Percentiles rank a stretch among this genome's conserved stretches.
Conservation (phyloP, 2,113 vertebrate species). For the Nothocercus julius region DNA sequence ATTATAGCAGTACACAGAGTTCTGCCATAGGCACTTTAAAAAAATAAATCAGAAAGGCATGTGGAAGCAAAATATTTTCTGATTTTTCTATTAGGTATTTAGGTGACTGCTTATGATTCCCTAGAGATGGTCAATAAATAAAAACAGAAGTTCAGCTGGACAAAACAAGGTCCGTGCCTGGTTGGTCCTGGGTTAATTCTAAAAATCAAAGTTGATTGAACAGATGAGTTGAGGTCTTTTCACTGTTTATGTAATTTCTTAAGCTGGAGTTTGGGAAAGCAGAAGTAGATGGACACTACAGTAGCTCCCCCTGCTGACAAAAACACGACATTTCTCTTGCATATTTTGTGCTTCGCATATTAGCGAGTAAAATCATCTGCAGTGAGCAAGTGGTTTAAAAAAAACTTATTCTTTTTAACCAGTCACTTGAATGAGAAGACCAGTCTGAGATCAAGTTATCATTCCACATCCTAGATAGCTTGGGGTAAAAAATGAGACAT, state of each 20-base stretch:
- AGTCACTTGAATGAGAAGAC: neutral
- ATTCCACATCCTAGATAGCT: neutral
- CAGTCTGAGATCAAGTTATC: neutral
- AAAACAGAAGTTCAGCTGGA: conserved; percentile 49
- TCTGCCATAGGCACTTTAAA: neutral
- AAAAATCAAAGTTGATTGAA: neutral
- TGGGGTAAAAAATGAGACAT: accelerated
- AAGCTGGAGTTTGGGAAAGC: neutral
- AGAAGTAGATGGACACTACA: neutral
- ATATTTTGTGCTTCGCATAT: accelerated
- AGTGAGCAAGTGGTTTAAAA: neutral
- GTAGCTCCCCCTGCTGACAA: conserved; percentile 72
- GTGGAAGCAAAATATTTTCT: neutral
- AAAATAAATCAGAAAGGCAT: neutral
- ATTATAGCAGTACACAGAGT: neutral
- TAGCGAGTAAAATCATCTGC: neutral
- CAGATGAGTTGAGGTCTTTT: neutral
- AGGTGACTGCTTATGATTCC: neutral
- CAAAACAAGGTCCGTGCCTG: conserved; percentile 10
- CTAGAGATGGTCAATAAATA: conserved; percentile 21
- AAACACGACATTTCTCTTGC: neutral
- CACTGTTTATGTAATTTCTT: neutral
- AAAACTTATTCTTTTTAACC: neutral
- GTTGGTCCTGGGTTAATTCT: neutral
- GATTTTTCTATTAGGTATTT: neutral